These are phyloP conservation scores for Choristoneura rosaceana DNA, from an alignment of 2,888 invertebrate genomes.

Conservation along the genomic window DNA sequence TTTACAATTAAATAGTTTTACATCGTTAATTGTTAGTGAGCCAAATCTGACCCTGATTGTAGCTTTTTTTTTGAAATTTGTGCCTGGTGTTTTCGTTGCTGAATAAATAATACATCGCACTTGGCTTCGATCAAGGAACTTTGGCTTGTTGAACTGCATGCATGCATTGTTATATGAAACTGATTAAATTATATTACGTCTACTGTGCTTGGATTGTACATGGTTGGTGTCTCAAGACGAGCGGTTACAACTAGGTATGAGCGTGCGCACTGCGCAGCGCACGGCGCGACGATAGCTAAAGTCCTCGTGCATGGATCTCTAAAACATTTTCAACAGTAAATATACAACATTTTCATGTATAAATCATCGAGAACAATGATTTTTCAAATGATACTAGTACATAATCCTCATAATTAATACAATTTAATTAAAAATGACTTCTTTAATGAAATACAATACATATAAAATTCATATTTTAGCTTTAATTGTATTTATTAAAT, in stretches of 20 bases:
- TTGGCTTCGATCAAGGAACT: slow-evolving; percentile 35
- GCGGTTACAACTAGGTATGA: background rate
- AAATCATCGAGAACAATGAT: slow-evolving; percentile 77
- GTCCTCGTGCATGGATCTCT: slow-evolving; percentile 9
- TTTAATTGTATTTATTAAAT: slow-evolving; percentile 81
- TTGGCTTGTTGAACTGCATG: slow-evolving; percentile 3
- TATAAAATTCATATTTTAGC: slow-evolving; percentile 81
- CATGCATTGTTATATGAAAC: background rate
- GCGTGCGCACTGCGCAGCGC: background rate
- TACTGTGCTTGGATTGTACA: slow-evolving; percentile 13
- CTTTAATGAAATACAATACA: slow-evolving; percentile 57
- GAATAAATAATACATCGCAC: slow-evolving; percentile 24
- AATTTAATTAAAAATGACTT: slow-evolving; percentile 63
- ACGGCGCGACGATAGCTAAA: slow-evolving; percentile 7
- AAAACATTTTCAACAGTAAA: slow-evolving; percentile 31
- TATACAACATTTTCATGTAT: slow-evolving; percentile 36
- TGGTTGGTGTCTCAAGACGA: background rate
- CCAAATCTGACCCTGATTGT: slow-evolving; percentile 42
- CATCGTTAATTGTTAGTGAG: slow-evolving; percentile 39
- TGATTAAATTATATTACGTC: slow-evolving; percentile 16
- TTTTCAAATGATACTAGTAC: slow-evolving; percentile 65
- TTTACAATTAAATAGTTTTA: slow-evolving; percentile 39
- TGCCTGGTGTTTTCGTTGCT: slow-evolving; percentile 28
- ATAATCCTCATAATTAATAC: slow-evolving; percentile 79
- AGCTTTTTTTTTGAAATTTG: slow-evolving; percentile 13